phyloP scores from a whole-genome alignment of 2,797 vertebrate species.

The Trachops cirrhosus region DNA sequence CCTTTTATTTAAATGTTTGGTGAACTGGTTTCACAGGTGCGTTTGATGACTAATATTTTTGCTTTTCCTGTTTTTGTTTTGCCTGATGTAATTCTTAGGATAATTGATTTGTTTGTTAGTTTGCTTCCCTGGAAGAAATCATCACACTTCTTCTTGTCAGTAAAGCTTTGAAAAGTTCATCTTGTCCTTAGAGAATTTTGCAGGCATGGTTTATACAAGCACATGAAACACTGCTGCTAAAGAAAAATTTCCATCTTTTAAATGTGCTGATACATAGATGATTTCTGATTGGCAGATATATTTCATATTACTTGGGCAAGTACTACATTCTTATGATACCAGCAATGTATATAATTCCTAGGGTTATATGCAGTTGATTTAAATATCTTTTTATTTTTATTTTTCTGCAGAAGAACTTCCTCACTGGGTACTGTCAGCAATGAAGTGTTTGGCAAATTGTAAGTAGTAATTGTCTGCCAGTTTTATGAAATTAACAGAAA shows the following conservation, averaged over 20 bases:
- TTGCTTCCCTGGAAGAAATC: background rate
- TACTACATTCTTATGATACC: background rate
- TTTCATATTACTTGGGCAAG: constrained; percentile 18
- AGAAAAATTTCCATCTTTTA: background rate
- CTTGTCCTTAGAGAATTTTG: background rate
- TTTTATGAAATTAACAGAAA: constrained; percentile 46
- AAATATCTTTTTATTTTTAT: constrained; percentile 14
- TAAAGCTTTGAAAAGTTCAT: background rate
- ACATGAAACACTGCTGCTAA: background rate
- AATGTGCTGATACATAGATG: background rate
- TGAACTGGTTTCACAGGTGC: background rate
- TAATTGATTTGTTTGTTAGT: constrained; percentile 24
- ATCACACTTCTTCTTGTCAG: background rate
- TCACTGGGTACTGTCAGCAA: constrained; percentile 96
- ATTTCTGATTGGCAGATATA: background rate
- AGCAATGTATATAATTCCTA: background rate
- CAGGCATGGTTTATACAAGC: background rate
- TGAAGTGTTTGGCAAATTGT: constrained; percentile 98
- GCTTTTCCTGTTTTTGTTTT: background rate
- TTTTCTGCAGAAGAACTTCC: constrained; percentile 90
- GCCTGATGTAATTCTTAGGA: background rate
- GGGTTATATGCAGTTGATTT: background rate
- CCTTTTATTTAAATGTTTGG: background rate
- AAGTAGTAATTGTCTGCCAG: constrained; percentile 82
- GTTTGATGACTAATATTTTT: constrained; percentile 7